A percentile compares a stretch with the other conserved stretches of the same genome.
Conservation (phyloP, 2,113 vertebrate species). For the Girardinichthys multiradiatus region DNA sequence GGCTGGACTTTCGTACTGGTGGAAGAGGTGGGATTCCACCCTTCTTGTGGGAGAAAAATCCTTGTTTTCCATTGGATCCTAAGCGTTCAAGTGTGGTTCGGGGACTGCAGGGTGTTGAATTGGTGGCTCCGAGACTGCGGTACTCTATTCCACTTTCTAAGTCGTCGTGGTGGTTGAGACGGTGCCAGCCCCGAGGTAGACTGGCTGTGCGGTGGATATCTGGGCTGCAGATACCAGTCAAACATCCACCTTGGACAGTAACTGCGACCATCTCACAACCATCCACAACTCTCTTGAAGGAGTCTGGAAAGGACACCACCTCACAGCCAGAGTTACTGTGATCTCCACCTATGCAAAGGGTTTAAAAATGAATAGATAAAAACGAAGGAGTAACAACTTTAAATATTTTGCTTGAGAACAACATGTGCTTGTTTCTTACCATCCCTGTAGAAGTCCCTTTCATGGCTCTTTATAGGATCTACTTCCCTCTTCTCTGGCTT, state of each 20-base stretch:
- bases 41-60: conserved; percentile 89
- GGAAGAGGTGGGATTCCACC: conserved; percentile 92
- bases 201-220: conserved; percentile 84
- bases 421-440: conserved; percentile 5
- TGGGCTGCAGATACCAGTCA: conserved; percentile 76
- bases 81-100: conserved; percentile 87
- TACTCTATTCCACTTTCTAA: conserved; percentile 78
- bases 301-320: conserved; percentile 82
- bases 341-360: conserved; percentile 55
- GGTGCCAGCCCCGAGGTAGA: conserved; percentile 84
- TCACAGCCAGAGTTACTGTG: conserved; percentile 83
- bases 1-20: conserved; percentile 93
- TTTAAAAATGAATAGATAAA: neutral
- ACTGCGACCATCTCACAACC: conserved; percentile 86
- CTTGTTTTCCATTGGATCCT: conserved; percentile 85
- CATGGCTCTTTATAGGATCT: conserved; percentile 49
- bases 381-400: neutral
- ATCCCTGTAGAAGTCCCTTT: conserved; percentile 32
- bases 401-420: neutral
- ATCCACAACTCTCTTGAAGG: conserved; percentile 85
- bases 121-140: conserved; percentile 60
- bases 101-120: conserved; percentile 83
- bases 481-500: conserved; percentile 74
- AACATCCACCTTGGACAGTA: conserved; percentile 61
- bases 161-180: conserved; percentile 82